Conservation (phyloP, 2,113 vertebrate species). For the Coracopsis vasa region DNA sequence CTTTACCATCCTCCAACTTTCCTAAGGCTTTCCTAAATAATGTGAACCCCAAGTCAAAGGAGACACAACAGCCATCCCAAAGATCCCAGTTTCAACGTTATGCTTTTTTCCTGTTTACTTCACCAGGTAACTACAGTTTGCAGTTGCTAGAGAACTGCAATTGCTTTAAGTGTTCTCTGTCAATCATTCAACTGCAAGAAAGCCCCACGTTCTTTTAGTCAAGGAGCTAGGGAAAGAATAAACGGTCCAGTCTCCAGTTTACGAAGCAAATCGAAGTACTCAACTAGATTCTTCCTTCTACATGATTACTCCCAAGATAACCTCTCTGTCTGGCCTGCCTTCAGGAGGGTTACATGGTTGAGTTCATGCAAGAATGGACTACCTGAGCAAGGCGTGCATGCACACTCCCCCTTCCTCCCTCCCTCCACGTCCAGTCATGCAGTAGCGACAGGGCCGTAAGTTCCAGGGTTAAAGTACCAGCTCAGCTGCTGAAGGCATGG, state of each 20-base stretch:
- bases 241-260: not conserved
- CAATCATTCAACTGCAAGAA: not conserved
- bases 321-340: not conserved
- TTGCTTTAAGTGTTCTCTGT: not conserved
- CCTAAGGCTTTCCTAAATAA: not conserved
- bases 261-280: not conserved
- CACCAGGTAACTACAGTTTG: not conserved
- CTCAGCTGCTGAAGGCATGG: constrained; percentile 68
- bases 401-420: not conserved
- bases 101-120: not conserved
- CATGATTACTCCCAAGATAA: not conserved
- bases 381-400: constrained; percentile 64
- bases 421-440: constrained; percentile 63
- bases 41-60: not conserved
- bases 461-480: constrained; percentile 73
- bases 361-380: constrained; percentile 65
- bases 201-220: not conserved
- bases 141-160: not conserved
- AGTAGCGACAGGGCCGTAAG: constrained; percentile 58
- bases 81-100: not conserved
- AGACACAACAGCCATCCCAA: not conserved
- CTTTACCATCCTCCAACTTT: not conserved
- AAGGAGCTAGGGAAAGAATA: not conserved
- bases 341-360: not conserved
- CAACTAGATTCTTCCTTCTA: not conserved